Conservation (phyloP, 2,888 invertebrate genomes). For the Rhopalosiphum nymphaeae region DNA sequence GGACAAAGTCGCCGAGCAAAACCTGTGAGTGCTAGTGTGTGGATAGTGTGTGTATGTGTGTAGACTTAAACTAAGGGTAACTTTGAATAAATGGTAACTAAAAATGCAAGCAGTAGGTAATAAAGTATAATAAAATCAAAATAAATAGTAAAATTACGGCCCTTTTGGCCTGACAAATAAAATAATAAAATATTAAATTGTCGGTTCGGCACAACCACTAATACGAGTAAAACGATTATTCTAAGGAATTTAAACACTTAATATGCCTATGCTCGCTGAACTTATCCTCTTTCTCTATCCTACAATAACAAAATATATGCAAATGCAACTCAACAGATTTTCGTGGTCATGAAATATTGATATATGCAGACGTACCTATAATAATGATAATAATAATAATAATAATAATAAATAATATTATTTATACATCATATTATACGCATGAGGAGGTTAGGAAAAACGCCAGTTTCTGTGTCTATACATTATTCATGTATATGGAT, state of each 20-base stretch:
- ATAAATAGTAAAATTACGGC: too few species aligned
- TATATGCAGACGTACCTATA: background rate
- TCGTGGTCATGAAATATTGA: constrained; percentile 38
- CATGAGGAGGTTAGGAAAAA: constrained; percentile 23
- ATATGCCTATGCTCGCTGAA: background rate
- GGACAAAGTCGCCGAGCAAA: too few species aligned
- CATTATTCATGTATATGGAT: constrained; percentile 61
- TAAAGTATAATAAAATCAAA: too few species aligned
- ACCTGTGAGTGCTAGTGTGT: too few species aligned
- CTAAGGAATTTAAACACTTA: background rate
- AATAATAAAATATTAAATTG: too few species aligned
- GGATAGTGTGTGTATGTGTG: too few species aligned
- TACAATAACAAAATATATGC: constrained; percentile 30
- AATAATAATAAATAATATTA: background rate
- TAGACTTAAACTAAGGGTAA: too few species aligned
- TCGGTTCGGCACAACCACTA: too few species aligned
- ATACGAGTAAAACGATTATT: background rate
- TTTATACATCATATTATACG: background rate
- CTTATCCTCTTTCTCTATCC: background rate
- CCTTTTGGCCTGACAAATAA: too few species aligned
- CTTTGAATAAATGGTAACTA: too few species aligned
- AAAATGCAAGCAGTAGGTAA: too few species aligned
- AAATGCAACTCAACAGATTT: background rate
- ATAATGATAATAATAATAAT: background rate
- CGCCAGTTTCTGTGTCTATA: constrained; percentile 6